Base-by-base conservation (phyloP, 2,888 invertebrate species). In the Gortyna flavago region DNA sequence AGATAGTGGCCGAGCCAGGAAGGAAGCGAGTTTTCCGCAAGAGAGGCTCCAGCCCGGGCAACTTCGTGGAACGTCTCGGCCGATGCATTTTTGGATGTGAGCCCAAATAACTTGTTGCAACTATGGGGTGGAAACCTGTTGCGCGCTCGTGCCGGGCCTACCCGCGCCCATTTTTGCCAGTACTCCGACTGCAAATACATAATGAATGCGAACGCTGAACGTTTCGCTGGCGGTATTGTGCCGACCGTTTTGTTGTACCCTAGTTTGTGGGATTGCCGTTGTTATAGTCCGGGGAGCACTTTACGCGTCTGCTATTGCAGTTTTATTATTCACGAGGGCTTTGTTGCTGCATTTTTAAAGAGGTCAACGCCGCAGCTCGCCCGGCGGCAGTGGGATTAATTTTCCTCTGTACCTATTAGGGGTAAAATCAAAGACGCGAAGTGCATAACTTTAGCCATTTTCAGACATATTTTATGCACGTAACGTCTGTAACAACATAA, bases 51-150 rank as follows among this genome's bases (percentile, higher is more conserved):
- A 88, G 81, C 77, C 85, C 88, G 90, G 85, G 89, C 87, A 93
- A 95, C 92, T 94, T 95, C 88, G 90, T 91, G 74, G 76, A 92
- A 90, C 90, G 91, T 93, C 92, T 92, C 93, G 92, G 92, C 92
- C 95, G 95, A 93, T 96, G 96, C 96, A 96, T 96, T 96, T 96
- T 96, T 96, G 96, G 96, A 96, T 94, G 94, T 91, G 95, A 93
- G 96, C 96, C 96, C 96, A 96, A 93, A 94, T 93, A 93, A 96
- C 96, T 95, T 96, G 96, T 96, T 96, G 96, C 96, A 94, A 91
- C 93, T 87, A 89, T 87, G 91, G 95, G 94, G 88, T 86, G 83
- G 89, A 89, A 89, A 96, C 96, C 96, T 96, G 96, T 96, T 96
- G 96, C 95, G 87, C 85, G 81, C 91, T 89, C 91, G 93, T 93